Evolutionary conservation across 1,140 invertebrate genomes (phyloP).

Genomic region (Mycetomoellerius zeteki): DNA sequence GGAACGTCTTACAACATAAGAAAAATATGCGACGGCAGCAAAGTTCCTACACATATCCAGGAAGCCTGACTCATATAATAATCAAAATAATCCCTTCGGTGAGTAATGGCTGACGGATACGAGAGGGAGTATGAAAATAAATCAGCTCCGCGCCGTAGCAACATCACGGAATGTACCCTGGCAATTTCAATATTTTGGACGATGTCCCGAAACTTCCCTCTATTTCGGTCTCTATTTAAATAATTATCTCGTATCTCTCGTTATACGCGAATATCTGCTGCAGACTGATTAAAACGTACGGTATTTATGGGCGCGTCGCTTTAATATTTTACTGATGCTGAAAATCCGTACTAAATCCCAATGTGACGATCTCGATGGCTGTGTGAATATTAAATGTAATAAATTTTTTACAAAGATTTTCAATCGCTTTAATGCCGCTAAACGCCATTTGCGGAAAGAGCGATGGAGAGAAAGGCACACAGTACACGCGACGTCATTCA

Average conservation of each 20-base stretch:
- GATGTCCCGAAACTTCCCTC: not conserved
- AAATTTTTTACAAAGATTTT: slow-evolving; percentile 17
- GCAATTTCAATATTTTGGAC: not conserved
- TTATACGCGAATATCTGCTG: not conserved
- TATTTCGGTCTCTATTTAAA: slow-evolving; percentile 9
- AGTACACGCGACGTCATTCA: not conserved
- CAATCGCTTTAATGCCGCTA: not conserved
- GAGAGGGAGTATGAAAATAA: slow-evolving; percentile 1
- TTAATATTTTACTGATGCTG: slow-evolving; percentile 19
- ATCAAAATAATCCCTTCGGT: slow-evolving; percentile 18
- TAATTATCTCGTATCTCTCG: slow-evolving; percentile 5
- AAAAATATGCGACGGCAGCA: not conserved
- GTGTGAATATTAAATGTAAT: slow-evolving; percentile 4
- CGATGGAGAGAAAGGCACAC: not conserved
- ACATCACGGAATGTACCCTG: not conserved
- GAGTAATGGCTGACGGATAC: not conserved
- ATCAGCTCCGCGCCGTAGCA: too few relatives aligned
- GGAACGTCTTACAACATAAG: slow-evolving; percentile 37
- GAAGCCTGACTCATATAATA: not conserved
- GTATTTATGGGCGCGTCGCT: not conserved
- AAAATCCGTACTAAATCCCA: not conserved
- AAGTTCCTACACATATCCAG: not conserved
- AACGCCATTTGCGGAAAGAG: not conserved
- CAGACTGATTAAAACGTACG: slow-evolving; percentile 13
- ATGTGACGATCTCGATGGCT: not conserved